A percentile compares a stretch with the other conserved stretches of the same genome.
Conservation (phyloP, 2,113 vertebrate species). For the Asarcornis scutulata region DNA sequence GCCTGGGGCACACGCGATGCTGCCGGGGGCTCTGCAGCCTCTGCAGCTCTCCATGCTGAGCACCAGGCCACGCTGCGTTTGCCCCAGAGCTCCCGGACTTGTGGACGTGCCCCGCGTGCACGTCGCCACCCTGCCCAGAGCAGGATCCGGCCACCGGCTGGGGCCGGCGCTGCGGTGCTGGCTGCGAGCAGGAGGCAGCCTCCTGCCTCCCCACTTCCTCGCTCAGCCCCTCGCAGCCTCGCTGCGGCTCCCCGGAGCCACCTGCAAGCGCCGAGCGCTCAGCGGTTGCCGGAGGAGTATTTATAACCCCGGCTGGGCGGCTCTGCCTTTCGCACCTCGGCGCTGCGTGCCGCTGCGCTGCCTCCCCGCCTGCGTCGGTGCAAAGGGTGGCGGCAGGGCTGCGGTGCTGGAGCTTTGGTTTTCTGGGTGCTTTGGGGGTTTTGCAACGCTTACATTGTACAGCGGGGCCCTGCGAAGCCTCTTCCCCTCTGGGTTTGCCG, state of each 20-base stretch:
- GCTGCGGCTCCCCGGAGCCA: not conserved
- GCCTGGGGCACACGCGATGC: not conserved
- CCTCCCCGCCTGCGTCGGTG: accelerated
- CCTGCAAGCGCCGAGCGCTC: not conserved
- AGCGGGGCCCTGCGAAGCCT: not conserved
- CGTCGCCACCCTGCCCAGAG: accelerated
- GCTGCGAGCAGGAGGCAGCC: not conserved
- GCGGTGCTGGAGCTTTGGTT: accelerated
- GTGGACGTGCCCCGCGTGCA: accelerated
- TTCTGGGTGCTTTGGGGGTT: not conserved
- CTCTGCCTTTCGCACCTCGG: slow-evolving; percentile 18
- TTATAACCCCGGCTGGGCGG: not conserved
- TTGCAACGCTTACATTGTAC: not conserved
- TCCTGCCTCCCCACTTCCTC: slow-evolving; percentile 63
- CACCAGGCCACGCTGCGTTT: accelerated
- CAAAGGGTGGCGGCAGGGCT: accelerated
- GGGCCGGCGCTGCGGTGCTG: accelerated
- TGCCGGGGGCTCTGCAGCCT: not conserved
- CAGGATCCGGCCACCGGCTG: not conserved
- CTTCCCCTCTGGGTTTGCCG: not conserved
- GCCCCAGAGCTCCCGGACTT: not conserved
- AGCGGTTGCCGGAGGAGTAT: accelerated
- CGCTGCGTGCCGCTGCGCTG: not conserved
- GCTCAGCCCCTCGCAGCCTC: not conserved
- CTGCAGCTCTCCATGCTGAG: no score